phyloP scores from a whole-genome alignment of 2,797 vertebrate genomes.

The Acanthurus tractus region DNA sequence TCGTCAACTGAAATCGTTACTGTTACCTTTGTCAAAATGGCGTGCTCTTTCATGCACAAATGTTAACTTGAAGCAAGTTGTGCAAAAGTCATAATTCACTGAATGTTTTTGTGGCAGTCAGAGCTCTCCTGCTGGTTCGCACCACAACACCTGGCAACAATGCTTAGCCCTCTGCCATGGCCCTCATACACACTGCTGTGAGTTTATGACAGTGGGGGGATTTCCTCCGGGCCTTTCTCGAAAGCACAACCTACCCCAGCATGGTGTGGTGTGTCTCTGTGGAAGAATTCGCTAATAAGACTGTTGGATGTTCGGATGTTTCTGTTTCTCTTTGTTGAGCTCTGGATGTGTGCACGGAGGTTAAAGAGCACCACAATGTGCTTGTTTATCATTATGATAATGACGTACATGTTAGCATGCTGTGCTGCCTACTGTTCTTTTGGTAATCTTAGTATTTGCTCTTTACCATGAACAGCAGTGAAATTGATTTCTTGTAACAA shows the following conservation, averaged over 20 bases:
- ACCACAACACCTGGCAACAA: constrained; percentile 69
- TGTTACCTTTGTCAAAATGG: not conserved
- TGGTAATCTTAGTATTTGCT: constrained; percentile 45
- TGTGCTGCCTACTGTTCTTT: constrained; percentile 35
- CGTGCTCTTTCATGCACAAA: constrained; percentile 2
- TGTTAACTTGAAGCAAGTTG: constrained; percentile 11
- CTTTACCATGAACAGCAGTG: constrained; percentile 53
- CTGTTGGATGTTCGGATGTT: constrained; percentile 10
- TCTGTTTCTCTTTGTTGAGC: constrained; percentile 34
- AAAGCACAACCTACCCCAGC: constrained; percentile 41
- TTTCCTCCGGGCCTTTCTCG: constrained; percentile 52
- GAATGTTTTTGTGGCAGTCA: constrained; percentile 34
- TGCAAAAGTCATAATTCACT: constrained; percentile 60
- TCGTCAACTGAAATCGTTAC: not conserved
- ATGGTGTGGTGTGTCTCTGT: constrained; percentile 4
- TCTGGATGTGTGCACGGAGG: constrained; percentile 35
- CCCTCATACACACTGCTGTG: constrained; percentile 24
- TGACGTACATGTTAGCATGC: constrained; percentile 36
- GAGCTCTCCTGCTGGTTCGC: constrained; percentile 67
- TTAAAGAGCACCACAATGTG: constrained; percentile 50
- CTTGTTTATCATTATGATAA: constrained; percentile 52
- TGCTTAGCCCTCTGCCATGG: constrained; percentile 57
- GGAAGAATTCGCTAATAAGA: not conserved
- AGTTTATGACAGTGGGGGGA: constrained; percentile 45
- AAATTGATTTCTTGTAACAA: constrained; percentile 80